phyloP scores from a whole-genome alignment of 2,797 vertebrate genomes.

The Argya squamiceps region DNA sequence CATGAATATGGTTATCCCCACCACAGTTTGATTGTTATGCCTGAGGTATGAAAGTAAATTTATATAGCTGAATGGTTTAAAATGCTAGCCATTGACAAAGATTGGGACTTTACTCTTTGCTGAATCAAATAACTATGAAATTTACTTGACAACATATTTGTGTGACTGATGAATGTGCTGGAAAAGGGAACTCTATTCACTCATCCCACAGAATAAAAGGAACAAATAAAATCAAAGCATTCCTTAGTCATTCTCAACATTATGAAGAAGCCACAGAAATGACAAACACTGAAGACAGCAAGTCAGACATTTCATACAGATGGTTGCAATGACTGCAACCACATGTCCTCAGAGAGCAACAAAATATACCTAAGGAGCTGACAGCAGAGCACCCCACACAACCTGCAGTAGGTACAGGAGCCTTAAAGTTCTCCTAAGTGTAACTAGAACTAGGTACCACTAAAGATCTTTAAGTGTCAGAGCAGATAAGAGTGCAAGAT shows the following conservation, averaged over 20 bases:
- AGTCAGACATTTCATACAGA: background rate
- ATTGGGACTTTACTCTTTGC: background rate
- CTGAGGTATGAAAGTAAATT: background rate
- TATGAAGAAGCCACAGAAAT: background rate
- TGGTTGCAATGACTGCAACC: background rate
- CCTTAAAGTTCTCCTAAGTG: fast-evolving
- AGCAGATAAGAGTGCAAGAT: background rate
- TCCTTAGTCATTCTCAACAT: background rate
- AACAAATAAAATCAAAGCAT: background rate
- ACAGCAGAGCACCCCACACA: background rate
- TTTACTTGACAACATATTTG: background rate
- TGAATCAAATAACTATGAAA: background rate
- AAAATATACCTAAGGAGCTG: background rate
- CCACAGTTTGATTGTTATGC: background rate
- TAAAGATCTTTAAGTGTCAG: background rate
- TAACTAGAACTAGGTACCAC: background rate
- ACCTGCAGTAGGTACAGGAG: background rate
- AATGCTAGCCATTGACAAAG: background rate
- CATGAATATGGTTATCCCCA: background rate
- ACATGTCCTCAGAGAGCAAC: background rate
- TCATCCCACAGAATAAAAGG: background rate
- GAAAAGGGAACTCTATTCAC: background rate
- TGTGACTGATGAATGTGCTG: background rate
- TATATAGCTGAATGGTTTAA: background rate
- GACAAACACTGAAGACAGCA: background rate